phyloP scores from a whole-genome alignment of 2,888 invertebrate genomes.

The Dryocosmus kuriphilus region DNA sequence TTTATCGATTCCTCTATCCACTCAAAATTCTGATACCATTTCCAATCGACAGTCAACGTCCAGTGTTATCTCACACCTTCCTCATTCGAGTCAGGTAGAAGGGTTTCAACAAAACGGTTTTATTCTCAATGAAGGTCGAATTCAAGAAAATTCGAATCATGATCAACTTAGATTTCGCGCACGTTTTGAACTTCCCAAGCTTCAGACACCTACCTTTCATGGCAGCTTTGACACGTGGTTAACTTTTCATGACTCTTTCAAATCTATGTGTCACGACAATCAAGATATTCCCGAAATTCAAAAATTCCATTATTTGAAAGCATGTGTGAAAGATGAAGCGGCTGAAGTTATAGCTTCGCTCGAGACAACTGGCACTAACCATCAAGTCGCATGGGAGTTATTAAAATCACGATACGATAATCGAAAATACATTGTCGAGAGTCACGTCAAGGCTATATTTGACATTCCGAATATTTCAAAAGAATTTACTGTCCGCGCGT shows the following conservation, averaged over 20 bases:
- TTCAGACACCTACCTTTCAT: neutral
- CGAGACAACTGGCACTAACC: neutral
- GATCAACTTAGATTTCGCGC: neutral
- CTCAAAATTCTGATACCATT: no score
- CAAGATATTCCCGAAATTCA: neutral
- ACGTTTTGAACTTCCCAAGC: neutral
- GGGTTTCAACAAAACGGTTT: no score
- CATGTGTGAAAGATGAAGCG: neutral
- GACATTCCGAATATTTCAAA: no score
- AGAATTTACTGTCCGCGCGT: no score
- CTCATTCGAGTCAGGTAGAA: no score
- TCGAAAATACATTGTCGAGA: neutral
- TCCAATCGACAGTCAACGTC: no score
- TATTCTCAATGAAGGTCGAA: no score
- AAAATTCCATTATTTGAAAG: neutral
- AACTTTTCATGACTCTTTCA: neutral
- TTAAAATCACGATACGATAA: neutral
- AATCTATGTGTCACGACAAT: neutral
- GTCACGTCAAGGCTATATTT: neutral
- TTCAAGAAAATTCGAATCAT: neutral
- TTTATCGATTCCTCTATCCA: no score
- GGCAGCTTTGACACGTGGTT: neutral
- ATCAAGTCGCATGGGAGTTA: neutral
- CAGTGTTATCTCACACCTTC: no score
- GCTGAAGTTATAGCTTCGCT: slow-evolving; percentile 7